Conservation (phyloP, 35 echinoderm and acorn worm species). For the Heliocidaris erythrogramma region DNA sequence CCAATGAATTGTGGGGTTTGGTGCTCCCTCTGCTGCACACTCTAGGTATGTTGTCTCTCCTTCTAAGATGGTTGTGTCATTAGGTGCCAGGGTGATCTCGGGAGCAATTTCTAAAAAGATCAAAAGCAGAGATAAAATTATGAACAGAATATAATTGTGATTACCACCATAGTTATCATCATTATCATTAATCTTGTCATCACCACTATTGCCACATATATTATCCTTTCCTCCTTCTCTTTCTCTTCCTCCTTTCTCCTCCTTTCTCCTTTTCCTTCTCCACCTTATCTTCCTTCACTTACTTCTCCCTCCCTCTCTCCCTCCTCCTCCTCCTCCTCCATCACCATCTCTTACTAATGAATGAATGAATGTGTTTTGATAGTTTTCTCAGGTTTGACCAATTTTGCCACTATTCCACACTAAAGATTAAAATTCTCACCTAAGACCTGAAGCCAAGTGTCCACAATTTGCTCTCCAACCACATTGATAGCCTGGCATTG, state of each 20-base stretch:
- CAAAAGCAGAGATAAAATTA: background rate
- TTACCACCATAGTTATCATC: too few relatives aligned
- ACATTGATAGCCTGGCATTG: slow-evolving; percentile 78
- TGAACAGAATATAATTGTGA: too few relatives aligned
- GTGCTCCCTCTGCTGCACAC: slow-evolving; percentile 64
- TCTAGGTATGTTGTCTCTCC: slow-evolving; percentile 37
- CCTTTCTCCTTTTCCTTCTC: too few relatives aligned
- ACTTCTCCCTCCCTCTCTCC: too few relatives aligned
- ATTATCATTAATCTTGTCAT: background rate
- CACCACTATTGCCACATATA: background rate
- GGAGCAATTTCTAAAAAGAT: slow-evolving; percentile 72
- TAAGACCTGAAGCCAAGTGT: slow-evolving; percentile 72
- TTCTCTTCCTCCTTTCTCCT: too few relatives aligned
- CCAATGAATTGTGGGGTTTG: slow-evolving; percentile 68
- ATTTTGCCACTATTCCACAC: background rate
- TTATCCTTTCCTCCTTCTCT: too few relatives aligned
- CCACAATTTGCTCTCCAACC: slow-evolving; percentile 62
- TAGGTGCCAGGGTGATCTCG: slow-evolving; percentile 51
- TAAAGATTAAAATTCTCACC: slow-evolving; percentile 38
- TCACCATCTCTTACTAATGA: background rate
- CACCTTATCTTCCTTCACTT: too few relatives aligned
- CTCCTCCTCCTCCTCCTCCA: too few relatives aligned
- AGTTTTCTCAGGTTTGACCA: background rate
- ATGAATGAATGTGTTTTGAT: background rate
- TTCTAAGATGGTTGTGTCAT: slow-evolving; percentile 71